phyloP scores from a whole-genome alignment of 2,113 vertebrate species.

The Cichladusa arquata region DNA sequence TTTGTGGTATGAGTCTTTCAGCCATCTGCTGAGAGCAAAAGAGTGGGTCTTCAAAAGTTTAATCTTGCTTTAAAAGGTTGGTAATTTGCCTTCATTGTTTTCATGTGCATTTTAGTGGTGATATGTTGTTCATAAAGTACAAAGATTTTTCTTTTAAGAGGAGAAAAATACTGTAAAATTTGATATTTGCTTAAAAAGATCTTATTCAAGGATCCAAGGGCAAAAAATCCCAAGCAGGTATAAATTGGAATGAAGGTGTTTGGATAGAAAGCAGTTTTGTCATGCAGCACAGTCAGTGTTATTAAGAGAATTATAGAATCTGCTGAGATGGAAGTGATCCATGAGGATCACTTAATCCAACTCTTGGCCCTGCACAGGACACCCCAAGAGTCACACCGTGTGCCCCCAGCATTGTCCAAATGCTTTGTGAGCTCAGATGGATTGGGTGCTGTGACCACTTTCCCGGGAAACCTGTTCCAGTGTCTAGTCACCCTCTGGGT shows the following conservation, averaged over 20 bases:
- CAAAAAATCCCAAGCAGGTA: not conserved
- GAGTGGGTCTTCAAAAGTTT: not conserved
- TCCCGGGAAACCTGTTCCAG: not conserved
- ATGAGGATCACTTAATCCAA: not conserved
- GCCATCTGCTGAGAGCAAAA: not conserved
- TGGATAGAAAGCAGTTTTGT: not conserved
- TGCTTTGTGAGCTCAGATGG: not conserved
- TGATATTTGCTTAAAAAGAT: not conserved
- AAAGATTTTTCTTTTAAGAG: not conserved
- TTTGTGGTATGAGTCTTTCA: not conserved
- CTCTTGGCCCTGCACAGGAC: not conserved
- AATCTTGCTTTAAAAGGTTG: not conserved
- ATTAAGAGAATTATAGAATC: not conserved
- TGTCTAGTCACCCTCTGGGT: fast-evolving
- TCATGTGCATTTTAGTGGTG: not conserved
- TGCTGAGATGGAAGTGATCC: not conserved
- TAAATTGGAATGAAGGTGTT: not conserved
- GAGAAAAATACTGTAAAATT: not conserved
- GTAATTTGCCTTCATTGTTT: not conserved
- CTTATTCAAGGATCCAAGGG: not conserved
- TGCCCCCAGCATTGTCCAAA: not conserved
- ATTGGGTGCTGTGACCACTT: not conserved
- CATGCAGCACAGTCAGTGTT: not conserved
- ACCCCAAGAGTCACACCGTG: not conserved
- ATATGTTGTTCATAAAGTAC: not conserved